phyloP scores from a whole-genome alignment of 2,797 vertebrate genomes.

The Hapalemur alaotrensis region DNA sequence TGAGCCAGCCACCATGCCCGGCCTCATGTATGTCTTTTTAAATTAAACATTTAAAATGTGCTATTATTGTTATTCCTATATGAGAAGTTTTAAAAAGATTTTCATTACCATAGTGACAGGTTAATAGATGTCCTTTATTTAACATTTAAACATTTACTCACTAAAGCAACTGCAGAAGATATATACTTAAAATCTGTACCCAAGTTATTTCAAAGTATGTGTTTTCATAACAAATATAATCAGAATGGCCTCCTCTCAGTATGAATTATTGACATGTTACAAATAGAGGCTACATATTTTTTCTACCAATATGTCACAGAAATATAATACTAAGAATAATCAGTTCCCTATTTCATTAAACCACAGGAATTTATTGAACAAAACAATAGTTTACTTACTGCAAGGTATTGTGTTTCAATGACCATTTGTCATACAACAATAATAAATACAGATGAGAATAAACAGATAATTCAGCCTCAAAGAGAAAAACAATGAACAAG shows the following conservation, averaged over 20 bases:
- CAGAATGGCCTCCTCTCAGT: not conserved
- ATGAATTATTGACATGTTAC: not conserved
- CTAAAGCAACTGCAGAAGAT: conserved; percentile 16
- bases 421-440: not conserved
- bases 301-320: conserved; percentile 16
- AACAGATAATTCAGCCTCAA: not conserved
- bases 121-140: conserved; percentile 9
- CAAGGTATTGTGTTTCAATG: not conserved
- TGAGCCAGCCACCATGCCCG: not conserved
- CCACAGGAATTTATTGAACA: not conserved
- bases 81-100: not conserved
- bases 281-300: not conserved
- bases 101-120: not conserved
- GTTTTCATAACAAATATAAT: conserved; percentile 36
- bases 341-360: conserved; percentile 27
- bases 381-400: not conserved
- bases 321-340: not conserved
- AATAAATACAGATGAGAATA: not conserved
- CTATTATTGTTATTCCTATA: not conserved
- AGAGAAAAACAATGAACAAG: not conserved
- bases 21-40: not conserved
- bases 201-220: conserved; percentile 20
- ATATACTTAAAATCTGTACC: conserved; percentile 6
- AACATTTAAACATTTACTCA: conserved; percentile 34
- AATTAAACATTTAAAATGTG: conserved; percentile 5